Base-by-base conservation (phyloP, 2,113 vertebrate genomes). In the Callospermophilus lateralis region DNA sequence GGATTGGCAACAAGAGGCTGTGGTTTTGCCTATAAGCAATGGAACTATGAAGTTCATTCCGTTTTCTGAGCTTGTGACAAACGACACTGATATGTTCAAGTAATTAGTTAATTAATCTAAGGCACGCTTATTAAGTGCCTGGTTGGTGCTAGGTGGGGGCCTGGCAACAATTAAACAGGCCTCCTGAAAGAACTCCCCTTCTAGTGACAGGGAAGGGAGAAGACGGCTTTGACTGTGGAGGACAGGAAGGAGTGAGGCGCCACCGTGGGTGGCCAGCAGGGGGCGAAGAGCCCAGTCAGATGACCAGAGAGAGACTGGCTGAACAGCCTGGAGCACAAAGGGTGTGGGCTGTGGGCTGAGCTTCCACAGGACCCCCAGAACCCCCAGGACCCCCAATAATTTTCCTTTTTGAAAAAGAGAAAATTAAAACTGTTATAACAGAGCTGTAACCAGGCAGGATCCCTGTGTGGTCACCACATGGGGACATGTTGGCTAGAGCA, bases 381-480 rank as follows among this genome's bases (percentile, higher is more conserved):
- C 26, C 65, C 6, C 1, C 8, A 42, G 34, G 15, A 4, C 55
- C 55, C 55, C 19, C 26, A 6, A 3, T n/a, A 4, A 65, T 48
- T 53, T 45, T 32, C 26, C 58, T 61, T 19, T n/a, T 53, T 48
- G 22, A 51, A 13, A 74, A 67, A 32, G 42, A 85, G 30, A 73
- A 22, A 32, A 2, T 11, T 70, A 28, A 42, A 61, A 30, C 10
- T 1, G 11, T 20, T 3, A 32, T 3, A 32, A 10, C 91, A 11
- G 37, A 87, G 30, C 78, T 48, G 17, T 16, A 42, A 9, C 28
- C 5, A 6, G 42, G 83, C 4, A 0, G 37, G 32, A 2, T 26
- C n/a, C 32, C 22, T 6, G 4, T 0, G 1, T 3, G 30, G 51
- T 15, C 19, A 55, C 51, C 22, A 19, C 16, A 2, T 6, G 65